Evolutionary conservation across 2,797 vertebrate genomes (phyloP), one percentile per base, ranked within the genome.

Genomic region (Xerus rutilus): DNA sequence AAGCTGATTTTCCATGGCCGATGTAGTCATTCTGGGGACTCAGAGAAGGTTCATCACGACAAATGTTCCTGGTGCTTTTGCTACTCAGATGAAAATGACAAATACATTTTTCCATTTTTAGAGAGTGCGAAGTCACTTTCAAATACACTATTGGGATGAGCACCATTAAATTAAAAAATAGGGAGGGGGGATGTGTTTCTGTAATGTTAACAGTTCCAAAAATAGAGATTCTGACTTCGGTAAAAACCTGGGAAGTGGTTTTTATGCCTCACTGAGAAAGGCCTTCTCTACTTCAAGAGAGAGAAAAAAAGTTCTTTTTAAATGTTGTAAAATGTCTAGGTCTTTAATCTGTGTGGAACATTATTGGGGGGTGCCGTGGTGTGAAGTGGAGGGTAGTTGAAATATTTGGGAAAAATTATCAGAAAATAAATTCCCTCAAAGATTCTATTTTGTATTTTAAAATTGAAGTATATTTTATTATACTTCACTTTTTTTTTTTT

Each of bases 351-450:
- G 23, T 39, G 7, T 77, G n/a, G 59, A 91, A 93, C 54, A 94
- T 59, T 93, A 89, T 62, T 79, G 23, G 3, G 62, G 81, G 54
- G 30, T 77, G 54, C 25, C 12, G 39, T 89, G 32, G 54, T 70
- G 9, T 84, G 69, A 92, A 59, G 35, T 95, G 45, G 43, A 74
- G 35, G 65, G 0, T 69, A 77, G 4, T 94, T 72, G 62, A 96
- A 91, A 87, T n/a, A 64, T 95, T 93, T 87, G 45, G 49, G 78
- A 13, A 32, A 92, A 91, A 84, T 54, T 69, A 87, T n/a, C 73
- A 78, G 84, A 87, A 95, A 94, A 69, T 88, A 77, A 92, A 86
- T 93, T 21, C 73, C 25, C 17, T 83, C 35, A 90, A 54, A 94
- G 62, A 95, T 74, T 92, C 65, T 47, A 92, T 21, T 81, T 67